These are phyloP conservation scores for Hyaena hyaena DNA, from an alignment of 2,113 vertebrate genomes.

Conservation along the genomic window DNA sequence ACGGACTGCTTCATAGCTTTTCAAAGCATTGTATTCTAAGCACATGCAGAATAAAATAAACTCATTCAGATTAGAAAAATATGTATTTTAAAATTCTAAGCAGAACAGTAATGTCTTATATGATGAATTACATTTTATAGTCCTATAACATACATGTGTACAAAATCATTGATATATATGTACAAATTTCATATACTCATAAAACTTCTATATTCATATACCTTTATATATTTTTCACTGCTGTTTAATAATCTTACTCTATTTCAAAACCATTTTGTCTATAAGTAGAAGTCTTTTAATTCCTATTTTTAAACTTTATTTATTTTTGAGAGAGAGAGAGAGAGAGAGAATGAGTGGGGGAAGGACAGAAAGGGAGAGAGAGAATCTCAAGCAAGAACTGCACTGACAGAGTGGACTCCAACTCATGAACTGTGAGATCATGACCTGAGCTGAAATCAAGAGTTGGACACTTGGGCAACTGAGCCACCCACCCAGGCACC, in stretches of 20 bases:
- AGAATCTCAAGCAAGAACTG: no score
- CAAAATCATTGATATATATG: background rate
- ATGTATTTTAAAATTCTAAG: background rate
- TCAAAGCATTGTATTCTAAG: background rate
- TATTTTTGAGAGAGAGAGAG: no score
- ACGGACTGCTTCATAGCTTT: background rate
- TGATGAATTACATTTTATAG: background rate
- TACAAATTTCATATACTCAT: background rate
- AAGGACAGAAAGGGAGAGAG: no score
- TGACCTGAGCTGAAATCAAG: no score
- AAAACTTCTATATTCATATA: background rate
- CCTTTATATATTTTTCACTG: background rate
- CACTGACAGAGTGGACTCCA: no score
- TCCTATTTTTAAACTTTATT: background rate
- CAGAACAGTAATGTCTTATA: background rate
- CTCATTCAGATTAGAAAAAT: background rate
- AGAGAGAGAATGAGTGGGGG: no score
- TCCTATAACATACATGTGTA: background rate
- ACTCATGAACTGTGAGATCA: no score
- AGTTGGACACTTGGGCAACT: no score
- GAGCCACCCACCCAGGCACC: no score
- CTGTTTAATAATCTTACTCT: background rate
- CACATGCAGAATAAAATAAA: background rate
- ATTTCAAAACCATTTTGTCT: background rate
- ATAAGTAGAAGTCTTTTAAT: background rate